phyloP scores from a whole-genome alignment of 1,140 invertebrate species.

The Macrocentrus cingulum region DNA sequence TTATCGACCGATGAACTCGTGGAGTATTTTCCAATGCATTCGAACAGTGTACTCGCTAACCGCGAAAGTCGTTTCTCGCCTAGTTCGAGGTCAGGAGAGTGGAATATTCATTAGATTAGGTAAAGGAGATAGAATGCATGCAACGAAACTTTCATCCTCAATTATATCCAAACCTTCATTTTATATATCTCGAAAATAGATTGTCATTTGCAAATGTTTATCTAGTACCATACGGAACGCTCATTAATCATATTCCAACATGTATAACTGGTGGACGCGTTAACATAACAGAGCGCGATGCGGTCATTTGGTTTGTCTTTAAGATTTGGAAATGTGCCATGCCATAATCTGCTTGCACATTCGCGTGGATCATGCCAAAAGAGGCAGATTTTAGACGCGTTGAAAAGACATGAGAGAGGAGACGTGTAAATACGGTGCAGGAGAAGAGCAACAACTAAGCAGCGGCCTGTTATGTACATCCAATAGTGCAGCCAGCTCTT shows the following conservation, averaged over 20 bases:
- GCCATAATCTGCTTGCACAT: neutral
- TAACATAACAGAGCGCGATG: slow-evolving; percentile 2
- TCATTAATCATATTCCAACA: too few relatives aligned
- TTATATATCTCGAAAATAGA: neutral
- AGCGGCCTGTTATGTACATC: too few relatives aligned
- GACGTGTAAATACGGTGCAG: neutral
- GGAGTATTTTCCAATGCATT: neutral
- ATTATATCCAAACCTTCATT: neutral
- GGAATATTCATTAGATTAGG: slow-evolving; percentile 14
- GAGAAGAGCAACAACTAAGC: slow-evolving; percentile 5
- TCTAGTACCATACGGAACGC: neutral
- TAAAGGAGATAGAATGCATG: slow-evolving; percentile 10
- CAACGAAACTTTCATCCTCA: slow-evolving; percentile 11
- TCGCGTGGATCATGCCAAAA: neutral
- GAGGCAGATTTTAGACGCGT: neutral
- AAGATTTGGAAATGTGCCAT: neutral
- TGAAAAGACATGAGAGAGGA: neutral
- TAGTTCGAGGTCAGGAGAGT: slow-evolving; percentile 12
- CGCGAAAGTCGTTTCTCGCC: slow-evolving; percentile 12
- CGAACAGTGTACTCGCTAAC: neutral
- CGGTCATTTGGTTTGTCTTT: neutral
- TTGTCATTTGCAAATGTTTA: neutral
- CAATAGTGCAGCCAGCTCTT: too few relatives aligned
- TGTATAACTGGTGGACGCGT: too few relatives aligned
- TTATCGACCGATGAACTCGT: slow-evolving; percentile 4